phyloP scores from a whole-genome alignment of 2,888 invertebrate genomes.

The Drosophila kanekoi region DNA sequence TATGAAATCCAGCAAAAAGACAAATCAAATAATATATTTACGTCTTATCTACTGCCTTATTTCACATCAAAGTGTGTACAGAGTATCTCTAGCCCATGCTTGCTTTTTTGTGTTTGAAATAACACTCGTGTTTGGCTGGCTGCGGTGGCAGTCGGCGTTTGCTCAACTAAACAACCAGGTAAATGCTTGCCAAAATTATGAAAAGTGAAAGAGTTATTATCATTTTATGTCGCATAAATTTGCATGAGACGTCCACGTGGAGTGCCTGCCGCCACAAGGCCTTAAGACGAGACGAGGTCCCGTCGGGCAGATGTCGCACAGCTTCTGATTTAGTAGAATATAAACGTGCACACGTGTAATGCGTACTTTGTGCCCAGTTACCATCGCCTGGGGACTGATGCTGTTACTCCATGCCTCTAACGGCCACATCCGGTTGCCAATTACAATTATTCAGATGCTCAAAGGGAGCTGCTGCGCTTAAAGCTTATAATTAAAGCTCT shows the following conservation, averaged over 20 bases:
- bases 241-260: constrained; percentile 53
- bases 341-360: constrained; percentile 53
- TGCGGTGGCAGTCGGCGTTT: constrained; percentile 12
- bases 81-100: constrained; percentile 4
- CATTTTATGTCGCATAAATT: constrained; percentile 75
- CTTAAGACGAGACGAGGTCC: constrained; percentile 11
- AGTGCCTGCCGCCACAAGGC: constrained; percentile 31
- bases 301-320: constrained; percentile 27
- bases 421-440: constrained; percentile 32
- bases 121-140: constrained; percentile 37
- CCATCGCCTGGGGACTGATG: constrained; percentile 6
- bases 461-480: constrained; percentile 3
- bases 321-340: constrained; percentile 39
- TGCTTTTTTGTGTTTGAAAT: background rate
- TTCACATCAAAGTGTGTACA: background rate
- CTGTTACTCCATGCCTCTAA: constrained; percentile 23
- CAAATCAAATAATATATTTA: too few relatives aligned
- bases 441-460: constrained; percentile 54
- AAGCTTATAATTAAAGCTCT: background rate
- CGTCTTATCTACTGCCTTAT: too few relatives aligned
- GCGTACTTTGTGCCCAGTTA: constrained; percentile 42
- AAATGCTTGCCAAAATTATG: constrained; percentile 68
- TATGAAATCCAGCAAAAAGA: too few relatives aligned
- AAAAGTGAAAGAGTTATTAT: constrained; percentile 74
- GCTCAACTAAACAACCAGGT: constrained; percentile 61